These are phyloP conservation scores for Aphis gossypii DNA, from an alignment of 1,140 invertebrate genomes.

Conservation along the genomic window DNA sequence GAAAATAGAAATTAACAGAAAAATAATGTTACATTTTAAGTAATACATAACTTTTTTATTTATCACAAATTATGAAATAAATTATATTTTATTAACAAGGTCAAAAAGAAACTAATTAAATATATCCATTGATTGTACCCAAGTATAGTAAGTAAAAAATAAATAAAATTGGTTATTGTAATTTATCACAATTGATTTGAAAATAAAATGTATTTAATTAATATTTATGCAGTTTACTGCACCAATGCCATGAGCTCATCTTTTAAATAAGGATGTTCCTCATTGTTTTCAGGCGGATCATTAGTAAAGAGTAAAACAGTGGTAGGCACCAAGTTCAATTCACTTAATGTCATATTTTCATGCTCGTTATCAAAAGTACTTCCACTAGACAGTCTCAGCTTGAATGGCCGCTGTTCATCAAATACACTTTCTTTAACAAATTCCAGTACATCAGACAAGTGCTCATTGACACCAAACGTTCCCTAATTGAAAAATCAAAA, in stretches of 20 bases:
- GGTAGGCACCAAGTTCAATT: slow-evolving; percentile 78
- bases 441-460: slow-evolving; percentile 72
- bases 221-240: slow-evolving; percentile 63
- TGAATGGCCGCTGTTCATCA: slow-evolving; percentile 72
- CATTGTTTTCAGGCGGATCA: slow-evolving; percentile 66
- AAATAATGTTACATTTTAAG: background rate
- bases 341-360: slow-evolving; percentile 73
- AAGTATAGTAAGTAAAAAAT: background rate
- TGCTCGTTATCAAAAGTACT: slow-evolving; percentile 70
- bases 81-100: background rate
- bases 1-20: background rate
- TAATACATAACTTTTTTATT: background rate
- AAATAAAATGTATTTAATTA: background rate
- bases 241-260: slow-evolving; percentile 77
- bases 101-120: background rate
- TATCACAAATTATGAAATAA: background rate
- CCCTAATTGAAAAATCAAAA: slow-evolving; percentile 68
- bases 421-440: slow-evolving; percentile 78
- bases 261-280: slow-evolving; percentile 72
- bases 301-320: slow-evolving; percentile 75
- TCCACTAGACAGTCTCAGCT: slow-evolving; percentile 71
- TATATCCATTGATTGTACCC: slow-evolving; percentile 41
- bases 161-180: slow-evolving; percentile 25
- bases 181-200: slow-evolving; percentile 41
- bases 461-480: slow-evolving; percentile 83